Conservation (phyloP, 1,140 invertebrate species). For the Battus philenor region DNA sequence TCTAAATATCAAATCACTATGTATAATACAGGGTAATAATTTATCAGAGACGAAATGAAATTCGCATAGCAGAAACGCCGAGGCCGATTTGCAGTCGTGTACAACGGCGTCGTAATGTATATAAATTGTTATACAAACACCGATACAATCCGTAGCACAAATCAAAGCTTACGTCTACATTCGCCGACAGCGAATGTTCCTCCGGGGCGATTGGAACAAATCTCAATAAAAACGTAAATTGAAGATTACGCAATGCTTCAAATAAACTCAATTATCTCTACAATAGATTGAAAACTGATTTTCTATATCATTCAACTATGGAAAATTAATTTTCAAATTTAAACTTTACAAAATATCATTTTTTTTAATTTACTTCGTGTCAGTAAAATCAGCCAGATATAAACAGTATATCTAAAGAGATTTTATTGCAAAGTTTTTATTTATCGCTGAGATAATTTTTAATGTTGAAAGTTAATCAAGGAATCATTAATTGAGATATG, state of each 20-base stretch:
- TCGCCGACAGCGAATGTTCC: constrained; percentile 10
- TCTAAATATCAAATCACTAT: not conserved
- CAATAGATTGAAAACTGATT: not conserved
- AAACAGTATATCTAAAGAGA: too few species aligned
- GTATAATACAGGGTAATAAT: not conserved
- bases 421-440: too few species aligned
- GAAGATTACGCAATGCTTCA: constrained; percentile 3
- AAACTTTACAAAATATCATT: not conserved
- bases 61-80: constrained; percentile 14
- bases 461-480: too few species aligned
- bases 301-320: not conserved
- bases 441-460: too few species aligned
- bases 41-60: constrained; percentile 8
- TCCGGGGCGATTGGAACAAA: not conserved
- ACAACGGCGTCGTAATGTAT: constrained; percentile 10
- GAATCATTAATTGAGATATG: too few species aligned
- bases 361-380: too few species aligned
- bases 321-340: not conserved
- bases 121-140: constrained; percentile 16
- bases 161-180: constrained; percentile 17
- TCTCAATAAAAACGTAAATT: constrained; percentile 4
- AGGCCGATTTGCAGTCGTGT: constrained; percentile 11
- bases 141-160: constrained; percentile 12
- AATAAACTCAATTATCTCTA: not conserved
- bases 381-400: too few species aligned